Evolutionary conservation across 2,888 invertebrate genomes (phyloP), one percentile per base, ranked within the genome.

Genomic region (Hyppa rectilinea): DNA sequence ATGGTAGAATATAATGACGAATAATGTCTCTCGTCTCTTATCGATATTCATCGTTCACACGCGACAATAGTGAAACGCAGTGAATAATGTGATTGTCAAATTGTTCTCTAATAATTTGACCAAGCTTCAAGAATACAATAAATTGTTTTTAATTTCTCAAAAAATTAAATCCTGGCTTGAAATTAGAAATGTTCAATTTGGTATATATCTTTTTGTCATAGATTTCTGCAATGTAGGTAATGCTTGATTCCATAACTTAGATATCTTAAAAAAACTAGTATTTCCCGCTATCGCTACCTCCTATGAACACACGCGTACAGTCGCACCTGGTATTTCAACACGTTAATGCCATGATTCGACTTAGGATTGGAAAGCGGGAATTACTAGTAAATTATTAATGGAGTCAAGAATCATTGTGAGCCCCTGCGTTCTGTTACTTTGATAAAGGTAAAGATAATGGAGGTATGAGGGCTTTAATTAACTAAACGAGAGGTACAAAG

Each of bases 351-450:
- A 69, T 63, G 69, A 78, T 71, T 77, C 72, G 71, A 80, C 74
- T 68, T 65, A 83, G 76, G 71, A 82, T 83, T 83, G 83, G 80
- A 83, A 85, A 85, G 80, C 65, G 61, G 83, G 78, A 80, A 85
- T 85, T 85, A 82, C 68, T 79, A 77, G 69, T 85, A 77, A 82
- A 85, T 85, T 76, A 85, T 82, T 75, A 77, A 84, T 75, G 53
- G 53, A 75, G 65, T 70, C 59, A 73, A 71, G 72, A 83, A 78
- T 78, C 80, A 71, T 78, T 60, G 75, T 72, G 23, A 67, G 60
- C 80, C 69, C 78, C 65, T 58, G 47, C 55, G 52, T 65, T 66
- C 64, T 66, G 56, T 43, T 52, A 40, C 43, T 69, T 65, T 82
- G 78, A 73, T 80, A 69, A 40, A 73, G 70, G 62, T 64, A 47